Percentiles rank a stretch among this genome's conserved stretches.
phyloP scores from a whole-genome alignment of 2,888 invertebrate genomes.

The Eumerus sabulonum region DNA sequence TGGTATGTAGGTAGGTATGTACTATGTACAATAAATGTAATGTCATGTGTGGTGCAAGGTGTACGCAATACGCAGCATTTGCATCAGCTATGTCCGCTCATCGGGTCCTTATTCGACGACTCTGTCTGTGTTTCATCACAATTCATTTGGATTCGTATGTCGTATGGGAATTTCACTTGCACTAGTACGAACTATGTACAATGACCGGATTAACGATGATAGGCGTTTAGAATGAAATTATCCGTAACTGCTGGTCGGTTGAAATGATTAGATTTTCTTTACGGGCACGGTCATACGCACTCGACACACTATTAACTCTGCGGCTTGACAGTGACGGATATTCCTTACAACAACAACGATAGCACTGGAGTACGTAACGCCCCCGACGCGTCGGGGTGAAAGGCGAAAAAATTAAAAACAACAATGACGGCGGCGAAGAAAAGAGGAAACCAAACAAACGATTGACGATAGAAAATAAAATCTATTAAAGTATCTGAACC shows the following conservation, averaged over 20 bases:
- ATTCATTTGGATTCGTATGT: slow-evolving; percentile 36
- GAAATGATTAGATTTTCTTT: background rate
- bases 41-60: slow-evolving; percentile 35
- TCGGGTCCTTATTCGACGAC: slow-evolving; percentile 17
- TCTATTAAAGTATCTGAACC: slow-evolving; percentile 40
- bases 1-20: too few relatives aligned
- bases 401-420: too few relatives aligned
- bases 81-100: slow-evolving; percentile 51
- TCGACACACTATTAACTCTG: slow-evolving; percentile 35
- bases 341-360: slow-evolving; percentile 6
- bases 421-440: background rate
- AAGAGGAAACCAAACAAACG: slow-evolving; percentile 30
- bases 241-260: slow-evolving; percentile 2
- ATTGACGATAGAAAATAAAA: slow-evolving; percentile 33
- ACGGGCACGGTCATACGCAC: slow-evolving; percentile 37
- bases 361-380: too few relatives aligned
- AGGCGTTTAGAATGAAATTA: slow-evolving; percentile 3
- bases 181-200: too few relatives aligned
- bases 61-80: slow-evolving; percentile 26
- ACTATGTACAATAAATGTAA: slow-evolving; percentile 22
- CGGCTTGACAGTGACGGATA: slow-evolving; percentile 49
- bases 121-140: slow-evolving; percentile 39
- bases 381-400: too few relatives aligned
- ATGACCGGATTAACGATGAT: too few relatives aligned
- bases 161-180: background rate